These are phyloP conservation scores for Gymnoscopelus braueri DNA, from an alignment of 2,797 vertebrate genomes.

Conservation along the genomic window DNA sequence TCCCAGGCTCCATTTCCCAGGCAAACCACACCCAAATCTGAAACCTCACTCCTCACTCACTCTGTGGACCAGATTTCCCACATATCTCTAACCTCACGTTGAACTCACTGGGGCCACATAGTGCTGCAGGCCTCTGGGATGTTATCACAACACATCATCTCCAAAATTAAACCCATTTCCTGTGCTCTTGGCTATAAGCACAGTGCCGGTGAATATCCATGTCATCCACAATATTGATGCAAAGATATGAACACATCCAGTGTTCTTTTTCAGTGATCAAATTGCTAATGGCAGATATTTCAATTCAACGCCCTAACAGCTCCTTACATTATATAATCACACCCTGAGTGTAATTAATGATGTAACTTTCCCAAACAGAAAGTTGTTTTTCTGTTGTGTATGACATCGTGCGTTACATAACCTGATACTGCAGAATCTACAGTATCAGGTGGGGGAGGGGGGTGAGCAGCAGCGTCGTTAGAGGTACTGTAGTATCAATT, in stretches of 20 bases:
- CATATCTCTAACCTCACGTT: constrained; percentile 35
- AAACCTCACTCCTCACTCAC: constrained; percentile 41
- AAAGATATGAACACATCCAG: too few species aligned
- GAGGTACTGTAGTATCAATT: too few species aligned
- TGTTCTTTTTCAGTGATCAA: too few species aligned
- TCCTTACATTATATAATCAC: constrained; percentile 28
- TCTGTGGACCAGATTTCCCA: constrained; percentile 44
- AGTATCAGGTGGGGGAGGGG: too few species aligned
- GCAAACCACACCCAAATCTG: constrained; percentile 37
- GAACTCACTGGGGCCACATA: constrained; percentile 34
- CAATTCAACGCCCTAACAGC: constrained; percentile 18
- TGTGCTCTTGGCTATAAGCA: constrained; percentile 4
- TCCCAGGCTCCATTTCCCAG: constrained; percentile 67
- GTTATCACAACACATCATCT: background rate
- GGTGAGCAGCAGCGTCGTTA: too few species aligned
- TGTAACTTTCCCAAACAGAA: constrained; percentile 32
- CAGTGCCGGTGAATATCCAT: constrained; percentile 32
- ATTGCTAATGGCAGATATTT: constrained; percentile 12
- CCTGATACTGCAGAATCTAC: background rate
- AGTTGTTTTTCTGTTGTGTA: constrained; percentile 28
- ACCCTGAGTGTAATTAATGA: constrained; percentile 35
- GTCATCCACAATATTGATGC: constrained; percentile 39
- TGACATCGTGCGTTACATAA: constrained; percentile 19
- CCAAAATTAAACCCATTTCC: background rate
- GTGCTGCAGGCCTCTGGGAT: constrained; percentile 21